Evolutionary conservation across 2,113 vertebrate species (phyloP), one percentile per base, ranked within the genome.

Genomic region (Anarhynchus alexandrinus): DNA sequence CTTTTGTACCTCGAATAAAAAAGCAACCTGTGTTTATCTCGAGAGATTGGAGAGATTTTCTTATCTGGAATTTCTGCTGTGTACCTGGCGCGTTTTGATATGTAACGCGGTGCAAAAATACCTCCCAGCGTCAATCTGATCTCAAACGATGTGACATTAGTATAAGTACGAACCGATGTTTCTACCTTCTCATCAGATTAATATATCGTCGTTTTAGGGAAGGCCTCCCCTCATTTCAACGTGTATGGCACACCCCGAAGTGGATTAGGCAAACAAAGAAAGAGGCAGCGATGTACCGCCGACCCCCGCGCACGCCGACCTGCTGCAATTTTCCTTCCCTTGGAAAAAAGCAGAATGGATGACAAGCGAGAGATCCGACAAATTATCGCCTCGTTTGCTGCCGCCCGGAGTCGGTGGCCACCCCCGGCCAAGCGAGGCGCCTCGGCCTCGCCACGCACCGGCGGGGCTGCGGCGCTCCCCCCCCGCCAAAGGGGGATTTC

Each of bases 1-100:
- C 67, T 72, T 96, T 93, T 66, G 11, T 52, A 62, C 16, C 74
- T 82, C 43, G 83, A 57, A 92, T 20, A 59, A 86, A 30, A 81
- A 81, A 76, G 23, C 43, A 93, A 83, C 36, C 26, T 26, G 25
- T 54, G 19, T 61, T 96, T 85, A 94, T 82, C 73, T 89, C 58
- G 26, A 95, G 55, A 86, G 86, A 95, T 65, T 14, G 26, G 45
- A 77, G 62, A 85, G 59, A 84, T 72, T 90, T 95, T 82, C 86
- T 94, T 93, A 92, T 94, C 88, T 91, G 86, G 49, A 43, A 76
- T 77, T 89, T 74, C 61, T 65, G 5, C 27, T 21, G 34, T 7
- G 52, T 82, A 71, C 57, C 27, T 89, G 26, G 52, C 2, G n/a
- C 0, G 0, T 77, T 89, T 79, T 51, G 43, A 58, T 72, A 49